Evolutionary conservation across 2,888 invertebrate genomes (phyloP).

Genomic region (Drosophila paramelanica): DNA sequence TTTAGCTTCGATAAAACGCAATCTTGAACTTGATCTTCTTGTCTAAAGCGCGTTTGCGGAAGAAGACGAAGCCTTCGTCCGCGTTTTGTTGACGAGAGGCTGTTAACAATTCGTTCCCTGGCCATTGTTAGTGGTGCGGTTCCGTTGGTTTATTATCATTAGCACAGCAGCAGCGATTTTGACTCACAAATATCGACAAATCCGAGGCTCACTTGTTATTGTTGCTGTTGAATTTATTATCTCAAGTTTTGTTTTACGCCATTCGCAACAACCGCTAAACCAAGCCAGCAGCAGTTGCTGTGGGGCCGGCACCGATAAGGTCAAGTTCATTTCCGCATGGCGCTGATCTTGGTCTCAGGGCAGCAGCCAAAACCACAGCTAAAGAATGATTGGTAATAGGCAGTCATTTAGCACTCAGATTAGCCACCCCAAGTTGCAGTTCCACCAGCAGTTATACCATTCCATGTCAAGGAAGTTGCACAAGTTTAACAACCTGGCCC

Average conservation of each 20-base stretch:
- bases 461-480: slow-evolving; percentile 64
- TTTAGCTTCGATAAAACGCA: slow-evolving; percentile 12
- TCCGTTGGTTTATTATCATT: slow-evolving; percentile 67
- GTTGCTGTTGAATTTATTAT: slow-evolving; percentile 64
- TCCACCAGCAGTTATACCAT: slow-evolving; percentile 6
- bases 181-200: slow-evolving; percentile 62
- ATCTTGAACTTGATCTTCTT: slow-evolving; percentile 68
- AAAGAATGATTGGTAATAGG: slow-evolving; percentile 43
- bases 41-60: slow-evolving; percentile 40
- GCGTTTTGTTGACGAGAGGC: slow-evolving; percentile 32
- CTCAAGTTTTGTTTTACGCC: slow-evolving; percentile 54
- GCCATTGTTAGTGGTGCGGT: slow-evolving; percentile 46
- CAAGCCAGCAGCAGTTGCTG: slow-evolving; percentile 25
- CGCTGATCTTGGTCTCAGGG: slow-evolving; percentile 34
- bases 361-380: slow-evolving; percentile 13
- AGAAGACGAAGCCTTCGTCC: slow-evolving; percentile 36
- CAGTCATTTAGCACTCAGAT: slow-evolving; percentile 29
- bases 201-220: slow-evolving; percentile 21
- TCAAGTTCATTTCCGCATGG: slow-evolving; percentile 77
- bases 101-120: slow-evolving; percentile 25
- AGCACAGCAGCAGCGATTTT: slow-evolving; percentile 50
- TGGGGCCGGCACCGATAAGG: slow-evolving; percentile 61
- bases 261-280: slow-evolving; percentile 46
- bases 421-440: slow-evolving; percentile 17
- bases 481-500: slow-evolving; percentile 48